A percentile compares a stretch with the other conserved stretches of the same genome.
Evolutionary conservation across 2,888 invertebrate species (phyloP).

Genomic region (Doris montereyensis): DNA sequence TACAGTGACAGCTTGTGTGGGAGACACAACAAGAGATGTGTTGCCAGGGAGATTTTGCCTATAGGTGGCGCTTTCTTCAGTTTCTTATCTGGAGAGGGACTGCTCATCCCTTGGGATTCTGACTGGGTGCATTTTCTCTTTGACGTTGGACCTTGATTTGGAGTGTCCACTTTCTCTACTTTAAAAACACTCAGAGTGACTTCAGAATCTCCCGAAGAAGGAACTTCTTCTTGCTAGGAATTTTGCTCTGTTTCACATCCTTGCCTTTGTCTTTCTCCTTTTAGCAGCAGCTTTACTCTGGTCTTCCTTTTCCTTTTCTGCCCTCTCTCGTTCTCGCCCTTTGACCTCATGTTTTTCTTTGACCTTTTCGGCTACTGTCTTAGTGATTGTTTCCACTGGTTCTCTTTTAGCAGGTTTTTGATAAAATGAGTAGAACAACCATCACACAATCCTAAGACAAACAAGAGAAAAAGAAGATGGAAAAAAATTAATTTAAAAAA

Average conservation of each 20-base stretch:
- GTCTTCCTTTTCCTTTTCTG: slow-evolving; percentile 6
- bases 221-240: slow-evolving; percentile 25
- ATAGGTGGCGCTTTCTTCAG: too few species aligned
- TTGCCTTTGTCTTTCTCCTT: slow-evolving; percentile 15
- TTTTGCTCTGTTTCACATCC: slow-evolving; percentile 17
- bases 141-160: too few species aligned
- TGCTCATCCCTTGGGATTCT: too few species aligned
- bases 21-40: too few species aligned
- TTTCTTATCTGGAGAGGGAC: too few species aligned
- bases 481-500: too few species aligned
- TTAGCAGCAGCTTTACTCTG: slow-evolving; percentile 32
- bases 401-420: slow-evolving; percentile 54
- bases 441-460: slow-evolving; percentile 77
- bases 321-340: slow-evolving; percentile 2
- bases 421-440: slow-evolving; percentile 76
- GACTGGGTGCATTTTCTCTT: too few species aligned
- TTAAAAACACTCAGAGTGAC: too few species aligned
- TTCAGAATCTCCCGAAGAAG: too few species aligned
- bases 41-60: too few species aligned
- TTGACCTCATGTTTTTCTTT: slow-evolving; percentile 16
- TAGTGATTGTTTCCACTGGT: slow-evolving; percentile 35
- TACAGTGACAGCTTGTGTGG: too few species aligned
- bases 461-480: background rate
- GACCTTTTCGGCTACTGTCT: slow-evolving; percentile 28
- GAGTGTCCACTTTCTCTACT: too few species aligned